Base-by-base conservation (phyloP, 2,797 vertebrate genomes). In the Leptatherina wallacei region DNA sequence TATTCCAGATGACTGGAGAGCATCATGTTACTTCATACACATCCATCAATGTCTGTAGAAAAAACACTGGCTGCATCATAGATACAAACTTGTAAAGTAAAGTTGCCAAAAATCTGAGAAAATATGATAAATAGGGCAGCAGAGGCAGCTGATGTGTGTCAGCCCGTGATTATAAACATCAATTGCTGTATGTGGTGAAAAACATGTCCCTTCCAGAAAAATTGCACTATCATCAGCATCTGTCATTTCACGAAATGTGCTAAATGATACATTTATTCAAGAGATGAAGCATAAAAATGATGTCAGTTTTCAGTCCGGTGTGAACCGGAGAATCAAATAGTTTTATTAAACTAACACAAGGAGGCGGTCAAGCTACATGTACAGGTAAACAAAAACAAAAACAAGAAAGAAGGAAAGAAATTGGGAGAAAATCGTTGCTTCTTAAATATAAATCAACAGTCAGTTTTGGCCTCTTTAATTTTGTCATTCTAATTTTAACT, bases 51-150 rank as follows among this genome's bases (percentile, higher is more conserved):
- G 6, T 32, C 54, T 16, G 29, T 6, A 61, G 27, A 42, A 40
- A 69, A 57, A 55, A 24, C 9, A 59, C 11, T 6, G 33, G 40
- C 33, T 40, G 22, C 54, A 24, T 74, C n/a, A 24, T n/a, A n/a
- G 35, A 20, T 33, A 64, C n/a, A 59, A 33, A 16, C 44, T 60
- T 35, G 1, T 51, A 55, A 22, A 27, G n/a, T 35, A 38, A 32
- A 61, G 49, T 30, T 38, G 22, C 44, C 44, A 54, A 24, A 33
- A 13, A n/a, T 11, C n/a, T 0, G 4, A 29, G 24, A 6, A 49
- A 22, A 70, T 55, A 27, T 44, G 47, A 29, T 27, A 47, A 49
- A 55, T 42, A 40, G 27, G 40, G 30, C 33, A 35, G 27, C 2
- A 24, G 27, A 18, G 44, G 12, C 20, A 13, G 35, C 4, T 51